These are phyloP conservation scores for Pseudomyrmex dendroicus DNA, from an alignment of 1,140 invertebrate genomes.

Conservation along the genomic window DNA sequence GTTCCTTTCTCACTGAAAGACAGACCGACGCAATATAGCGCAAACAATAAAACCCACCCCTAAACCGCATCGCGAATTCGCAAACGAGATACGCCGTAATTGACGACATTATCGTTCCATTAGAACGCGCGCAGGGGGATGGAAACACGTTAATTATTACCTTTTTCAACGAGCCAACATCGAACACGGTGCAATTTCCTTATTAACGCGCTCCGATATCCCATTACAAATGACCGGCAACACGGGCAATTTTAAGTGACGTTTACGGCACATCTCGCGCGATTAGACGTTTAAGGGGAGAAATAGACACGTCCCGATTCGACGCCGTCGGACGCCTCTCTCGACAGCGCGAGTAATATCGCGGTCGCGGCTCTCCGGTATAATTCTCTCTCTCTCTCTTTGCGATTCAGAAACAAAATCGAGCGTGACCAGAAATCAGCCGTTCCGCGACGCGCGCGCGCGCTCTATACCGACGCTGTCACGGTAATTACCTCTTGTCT, in stretches of 20 bases:
- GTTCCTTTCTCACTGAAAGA: constrained; percentile 19
- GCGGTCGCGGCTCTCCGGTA: background rate
- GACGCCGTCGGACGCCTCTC: constrained; percentile 35
- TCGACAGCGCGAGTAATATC: constrained; percentile 7
- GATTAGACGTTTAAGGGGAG: background rate
- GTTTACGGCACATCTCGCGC: constrained; percentile 1
- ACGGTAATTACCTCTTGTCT: constrained; percentile 62
- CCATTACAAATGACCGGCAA: constrained; percentile 1
- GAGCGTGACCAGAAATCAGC: constrained; percentile 17
- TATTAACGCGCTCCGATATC: background rate
- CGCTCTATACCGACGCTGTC: constrained; percentile 58
- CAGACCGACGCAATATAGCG: constrained; percentile 30
- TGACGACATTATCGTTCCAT: background rate
- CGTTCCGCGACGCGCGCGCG: constrained; percentile 7
- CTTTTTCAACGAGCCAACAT: background rate
- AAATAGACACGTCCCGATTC: constrained; percentile 47
- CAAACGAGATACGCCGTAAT: constrained; percentile 23
- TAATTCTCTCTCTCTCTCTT: constrained; percentile 21
- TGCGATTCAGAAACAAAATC: constrained; percentile 46
- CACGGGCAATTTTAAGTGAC: constrained; percentile 10
- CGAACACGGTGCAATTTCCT: background rate
- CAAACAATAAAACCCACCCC: constrained; percentile 37
- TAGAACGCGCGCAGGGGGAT: background rate
- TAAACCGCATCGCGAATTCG: constrained; percentile 25
- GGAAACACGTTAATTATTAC: background rate